Base-by-base conservation (phyloP, 2,797 vertebrate species). In the Carduelis carduelis region DNA sequence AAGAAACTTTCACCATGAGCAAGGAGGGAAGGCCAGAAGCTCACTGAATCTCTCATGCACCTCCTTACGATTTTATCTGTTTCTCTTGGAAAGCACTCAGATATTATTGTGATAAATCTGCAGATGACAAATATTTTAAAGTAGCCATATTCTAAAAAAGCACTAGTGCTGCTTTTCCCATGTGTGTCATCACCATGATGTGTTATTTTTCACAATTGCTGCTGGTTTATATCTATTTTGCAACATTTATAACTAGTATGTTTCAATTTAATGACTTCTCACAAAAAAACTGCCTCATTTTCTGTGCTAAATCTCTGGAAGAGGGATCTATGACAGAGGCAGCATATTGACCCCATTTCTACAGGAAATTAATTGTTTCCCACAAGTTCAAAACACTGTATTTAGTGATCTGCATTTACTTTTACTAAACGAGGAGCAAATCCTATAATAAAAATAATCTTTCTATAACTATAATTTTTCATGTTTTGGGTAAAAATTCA, bases 121-220 rank as follows among this genome's bases (percentile, higher is more conserved):
- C 7, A 72, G 43, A 44, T 30, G 4, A 46, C 20, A 88, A 83
- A 77, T 4, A 39, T 47, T 81, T 81, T 35, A 34, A 49, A 57
- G 37, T 14, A 68, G 11, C 8, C 19, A 16, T 64, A 46, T 11
- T 26, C 32, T 70, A 34, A 41, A 88, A 86, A 28, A 17, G 28
- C 28, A 23, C 0, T 1, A 34, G 14, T 63, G 16, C 10, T 85
- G 43, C 17, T 39, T 57, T 81, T 76, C 34, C 12, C 9, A n/a
- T 8, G 15, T 2, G 12, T n/a, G 17, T 18, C 14, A 65, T 22
- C 27, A 17, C n/a, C 0, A 0, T 6, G 3, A 8, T 15, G 21
- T 20, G 37, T 11, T 60, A n/a, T 35, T 75, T 93, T 72, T 77
- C 60, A 44, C 20, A 47, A 1, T 22, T 71, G 23, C 22, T 64